Evolutionary conservation across 1,140 invertebrate species (phyloP).

Genomic region (Drosophila albomicans): DNA sequence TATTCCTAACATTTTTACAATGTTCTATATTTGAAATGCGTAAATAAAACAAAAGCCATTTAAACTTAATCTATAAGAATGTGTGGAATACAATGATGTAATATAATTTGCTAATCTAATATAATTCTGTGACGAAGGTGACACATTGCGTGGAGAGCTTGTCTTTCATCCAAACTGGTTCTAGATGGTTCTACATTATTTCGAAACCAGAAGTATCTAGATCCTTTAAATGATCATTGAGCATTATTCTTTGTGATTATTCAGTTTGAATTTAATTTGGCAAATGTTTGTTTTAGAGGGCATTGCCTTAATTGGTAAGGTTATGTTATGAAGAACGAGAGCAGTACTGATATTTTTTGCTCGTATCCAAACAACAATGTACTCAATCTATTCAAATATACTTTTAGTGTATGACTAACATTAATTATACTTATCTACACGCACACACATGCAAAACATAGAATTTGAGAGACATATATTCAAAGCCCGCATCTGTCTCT

Average conservation of each 20-base stretch:
- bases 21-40: no score
- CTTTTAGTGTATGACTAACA: constrained; percentile 22
- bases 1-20: no score
- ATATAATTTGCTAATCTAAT: constrained; percentile 20
- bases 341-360: background rate
- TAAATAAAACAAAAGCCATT: no score
- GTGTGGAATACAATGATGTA: background rate
- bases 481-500: constrained; percentile 24
- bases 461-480: constrained; percentile 10
- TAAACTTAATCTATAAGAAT: no score
- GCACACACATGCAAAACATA: background rate
- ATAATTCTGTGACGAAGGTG: background rate
- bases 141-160: background rate
- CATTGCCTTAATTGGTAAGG: constrained; percentile 10
- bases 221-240: background rate
- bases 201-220: background rate
- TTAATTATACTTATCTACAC: constrained; percentile 25
- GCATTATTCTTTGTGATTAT: background rate
- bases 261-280: constrained; percentile 1
- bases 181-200: constrained; percentile 3
- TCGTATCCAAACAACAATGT: background rate
- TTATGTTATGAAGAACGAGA: constrained; percentile 1
- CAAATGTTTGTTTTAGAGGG: constrained; percentile 7
- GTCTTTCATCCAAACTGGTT: background rate
- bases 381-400: constrained; percentile 9